Percentiles rank a stretch among this genome's conserved stretches.
Conservation (phyloP, 2,113 vertebrate species). For the Anser brachyrhynchus region DNA sequence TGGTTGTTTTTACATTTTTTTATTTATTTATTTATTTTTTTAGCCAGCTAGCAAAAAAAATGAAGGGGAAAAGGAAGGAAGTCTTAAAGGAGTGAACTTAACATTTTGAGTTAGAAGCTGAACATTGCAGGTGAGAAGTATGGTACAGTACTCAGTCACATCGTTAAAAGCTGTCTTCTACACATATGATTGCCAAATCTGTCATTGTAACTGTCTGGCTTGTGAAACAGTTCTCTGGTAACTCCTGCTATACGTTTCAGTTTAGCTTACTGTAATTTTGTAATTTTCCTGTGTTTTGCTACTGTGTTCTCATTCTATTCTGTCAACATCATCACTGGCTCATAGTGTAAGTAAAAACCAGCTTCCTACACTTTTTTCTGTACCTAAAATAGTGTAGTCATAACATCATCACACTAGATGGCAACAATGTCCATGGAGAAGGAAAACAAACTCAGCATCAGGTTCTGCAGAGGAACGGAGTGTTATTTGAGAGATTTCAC, state of each 20-base stretch:
- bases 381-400: not conserved
- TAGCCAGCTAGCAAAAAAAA: not conserved
- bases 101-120: not conserved
- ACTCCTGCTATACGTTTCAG: not conserved
- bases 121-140: not conserved
- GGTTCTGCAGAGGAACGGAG: not conserved
- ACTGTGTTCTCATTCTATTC: not conserved
- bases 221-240: not conserved
- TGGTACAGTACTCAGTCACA: not conserved
- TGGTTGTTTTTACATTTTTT: not conserved
- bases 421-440: not conserved
- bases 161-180: not conserved
- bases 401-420: not conserved
- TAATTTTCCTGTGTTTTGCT: not conserved
- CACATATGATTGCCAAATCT: not conserved
- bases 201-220: not conserved
- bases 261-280: not conserved
- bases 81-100: not conserved
- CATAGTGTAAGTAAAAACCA: not conserved
- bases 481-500: not conserved
- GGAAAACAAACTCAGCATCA: not conserved
- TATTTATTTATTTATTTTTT: not conserved
- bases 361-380: not conserved
- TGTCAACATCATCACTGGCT: not conserved
- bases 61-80: not conserved